Conservation (phyloP, 2,113 vertebrate genomes). For the Syngnathus floridae region DNA sequence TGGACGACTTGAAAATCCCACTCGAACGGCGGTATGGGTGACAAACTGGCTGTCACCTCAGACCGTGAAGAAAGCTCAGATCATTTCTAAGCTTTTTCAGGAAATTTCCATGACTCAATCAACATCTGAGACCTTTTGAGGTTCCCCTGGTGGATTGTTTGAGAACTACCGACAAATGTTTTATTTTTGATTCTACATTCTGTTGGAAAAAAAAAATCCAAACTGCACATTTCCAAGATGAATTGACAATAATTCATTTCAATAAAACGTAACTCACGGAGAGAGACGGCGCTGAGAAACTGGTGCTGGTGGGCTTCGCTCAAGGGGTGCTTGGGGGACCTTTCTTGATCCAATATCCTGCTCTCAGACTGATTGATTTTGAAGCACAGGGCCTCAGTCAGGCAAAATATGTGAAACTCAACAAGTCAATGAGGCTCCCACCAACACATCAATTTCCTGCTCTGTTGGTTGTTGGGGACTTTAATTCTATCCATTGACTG, state of each 20-base stretch:
- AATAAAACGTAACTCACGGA: conserved; percentile 42
- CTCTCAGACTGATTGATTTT: conserved; percentile 39
- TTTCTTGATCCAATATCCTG: conserved; percentile 55
- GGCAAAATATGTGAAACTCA: conserved; percentile 2
- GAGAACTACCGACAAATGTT: background rate
- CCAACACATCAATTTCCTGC: conserved; percentile 10
- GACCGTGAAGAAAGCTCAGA: no score
- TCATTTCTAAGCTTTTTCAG: no score
- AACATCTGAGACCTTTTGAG: background rate
- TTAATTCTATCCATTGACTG: conserved; percentile 5
- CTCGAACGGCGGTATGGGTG: background rate
- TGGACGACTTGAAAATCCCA: background rate
- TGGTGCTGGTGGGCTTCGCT: conserved; percentile 47
- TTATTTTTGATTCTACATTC: background rate
- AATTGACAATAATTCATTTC: conserved; percentile 46
- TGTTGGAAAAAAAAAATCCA: conserved; percentile 20
- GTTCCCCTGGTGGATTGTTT: background rate
- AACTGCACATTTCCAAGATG: conserved; percentile 50
- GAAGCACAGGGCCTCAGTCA: conserved; percentile 22
- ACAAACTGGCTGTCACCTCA: background rate
- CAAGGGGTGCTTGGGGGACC: conserved; percentile 40
- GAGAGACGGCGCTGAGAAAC: conserved; percentile 43
- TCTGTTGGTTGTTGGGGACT: background rate
- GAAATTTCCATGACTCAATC: no score
- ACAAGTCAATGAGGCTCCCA: conserved; percentile 11